Evolutionary conservation across 2,797 vertebrate genomes (phyloP), one percentile per base, ranked within the genome.

Genomic region (Anas flavirostris): DNA sequence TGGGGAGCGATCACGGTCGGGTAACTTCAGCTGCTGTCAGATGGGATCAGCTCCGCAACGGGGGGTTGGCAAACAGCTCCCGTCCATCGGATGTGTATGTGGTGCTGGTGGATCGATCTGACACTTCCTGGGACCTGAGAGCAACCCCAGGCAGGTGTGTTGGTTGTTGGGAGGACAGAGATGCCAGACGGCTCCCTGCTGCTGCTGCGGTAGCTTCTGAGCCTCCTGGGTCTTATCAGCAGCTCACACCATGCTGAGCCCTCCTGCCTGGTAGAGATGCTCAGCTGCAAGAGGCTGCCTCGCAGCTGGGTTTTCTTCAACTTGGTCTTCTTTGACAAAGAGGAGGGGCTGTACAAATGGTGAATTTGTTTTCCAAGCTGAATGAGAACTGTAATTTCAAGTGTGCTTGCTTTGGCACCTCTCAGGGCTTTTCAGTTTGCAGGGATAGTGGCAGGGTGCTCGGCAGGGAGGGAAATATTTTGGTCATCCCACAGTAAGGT

Each of bases 191-290:
- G 16, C 46, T 92, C 77, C 44, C 67, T 84, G 2, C 53, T 56
- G 2, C 53, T 56, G 79, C 2, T 25, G 1, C 46, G 31, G 64
- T 25, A 66, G 46, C 74, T n/a, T 76, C 55, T 29, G 59, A 76
- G 31, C 41, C 82, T 88, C 87, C 56, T 12, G 41, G 37, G 76
- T 84, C 80, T 95, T 94, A 97, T 92, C 93, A 95, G 77, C 76
- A 88, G 70, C 73, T 91, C 73, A 33, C 87, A 83, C 76, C 73
- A 81, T 62, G 46, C 75, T 88, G 77, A 78, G 74, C 52, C 85
- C 92, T 96, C 82, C 82, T 82, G 85, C 75, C 55, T 37, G 74
- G 66, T 35, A 53, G 1, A 73, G 85, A 56, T 33, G 67, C 39
- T 92, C 74, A 86, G 89, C 89, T 88, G 82, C 0, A 0, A 77